Conservation (phyloP, 2,113 vertebrate species). For the Labrus mixtus region DNA sequence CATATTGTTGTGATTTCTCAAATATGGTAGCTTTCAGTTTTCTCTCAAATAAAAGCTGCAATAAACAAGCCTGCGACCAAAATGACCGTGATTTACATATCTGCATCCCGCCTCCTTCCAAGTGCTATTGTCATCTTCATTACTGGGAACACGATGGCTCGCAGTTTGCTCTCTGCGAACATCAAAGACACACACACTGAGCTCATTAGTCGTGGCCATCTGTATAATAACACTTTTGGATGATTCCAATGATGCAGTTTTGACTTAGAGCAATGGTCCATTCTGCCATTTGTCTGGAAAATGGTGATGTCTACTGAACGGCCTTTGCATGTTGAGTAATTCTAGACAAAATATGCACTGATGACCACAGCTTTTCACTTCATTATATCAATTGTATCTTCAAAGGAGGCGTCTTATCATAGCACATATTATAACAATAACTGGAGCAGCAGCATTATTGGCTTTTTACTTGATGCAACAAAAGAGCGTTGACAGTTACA, state of each 20-base stretch:
- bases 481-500: neutral
- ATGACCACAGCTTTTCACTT: slow-evolving; percentile 54
- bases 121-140: slow-evolving; percentile 74
- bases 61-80: slow-evolving; percentile 65
- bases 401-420: slow-evolving; percentile 39
- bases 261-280: slow-evolving; percentile 75
- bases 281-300: slow-evolving; percentile 66
- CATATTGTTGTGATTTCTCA: slow-evolving; percentile 52
- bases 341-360: slow-evolving; percentile 24
- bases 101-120: slow-evolving; percentile 54
- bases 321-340: slow-evolving; percentile 45
- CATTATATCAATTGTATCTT: slow-evolving; percentile 41
- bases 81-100: slow-evolving; percentile 72
- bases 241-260: slow-evolving; percentile 77
- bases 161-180: slow-evolving; percentile 70
- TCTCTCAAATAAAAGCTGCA: slow-evolving; percentile 55
- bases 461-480: slow-evolving; percentile 16
- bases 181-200: slow-evolving; percentile 78
- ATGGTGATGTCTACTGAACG: slow-evolving; percentile 49
- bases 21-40: slow-evolving; percentile 53
- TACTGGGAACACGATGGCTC: slow-evolving; percentile 69
- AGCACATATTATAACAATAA: slow-evolving; percentile 24
- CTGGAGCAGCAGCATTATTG: slow-evolving; percentile 5
- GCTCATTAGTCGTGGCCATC: slow-evolving; percentile 85
- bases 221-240: slow-evolving; percentile 79